Conservation (phyloP, 2,113 vertebrate genomes). For the Atractosteus spatula region DNA sequence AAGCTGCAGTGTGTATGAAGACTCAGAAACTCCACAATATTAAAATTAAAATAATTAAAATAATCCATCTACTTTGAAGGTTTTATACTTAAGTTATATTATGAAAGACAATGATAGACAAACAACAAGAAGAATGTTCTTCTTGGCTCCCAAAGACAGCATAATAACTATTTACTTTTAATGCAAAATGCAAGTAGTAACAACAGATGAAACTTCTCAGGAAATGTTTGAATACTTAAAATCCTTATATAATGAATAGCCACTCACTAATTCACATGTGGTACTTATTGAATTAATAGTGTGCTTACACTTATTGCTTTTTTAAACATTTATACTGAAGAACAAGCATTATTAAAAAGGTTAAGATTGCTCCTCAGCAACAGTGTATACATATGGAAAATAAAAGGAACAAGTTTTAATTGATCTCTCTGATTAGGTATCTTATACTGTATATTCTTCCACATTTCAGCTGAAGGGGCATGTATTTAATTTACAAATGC, state of each 20-base stretch:
- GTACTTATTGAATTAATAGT: conserved; percentile 18
- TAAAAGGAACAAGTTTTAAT: background rate
- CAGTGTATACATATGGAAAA: background rate
- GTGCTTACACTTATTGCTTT: conserved; percentile 23
- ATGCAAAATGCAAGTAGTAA: conserved; percentile 8
- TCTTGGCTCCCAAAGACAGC: background rate
- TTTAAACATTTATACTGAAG: conserved; percentile 15
- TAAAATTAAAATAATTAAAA: no score
- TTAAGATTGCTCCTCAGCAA: background rate
- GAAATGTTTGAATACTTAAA: conserved; percentile 10
- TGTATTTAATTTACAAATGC: no score
- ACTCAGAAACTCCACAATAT: no score
- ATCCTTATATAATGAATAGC: conserved; percentile 20
- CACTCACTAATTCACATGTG: conserved; percentile 18
- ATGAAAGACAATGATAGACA: no score
- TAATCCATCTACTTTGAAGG: no score
- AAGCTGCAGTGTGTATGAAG: no score
- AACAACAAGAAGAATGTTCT: no score
- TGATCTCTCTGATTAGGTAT: no score
- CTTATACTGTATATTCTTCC: no score
- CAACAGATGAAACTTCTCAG: conserved; percentile 4
- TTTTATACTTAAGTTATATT: no score
- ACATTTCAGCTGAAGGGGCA: no score
- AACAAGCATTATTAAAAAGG: conserved; percentile 12
- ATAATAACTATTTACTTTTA: conserved; percentile 4